A percentile compares a stretch with the other conserved stretches of the same genome.
These are phyloP conservation scores for Ibycter americanus DNA, from an alignment of 2,797 vertebrate genomes.

Conservation along the genomic window DNA sequence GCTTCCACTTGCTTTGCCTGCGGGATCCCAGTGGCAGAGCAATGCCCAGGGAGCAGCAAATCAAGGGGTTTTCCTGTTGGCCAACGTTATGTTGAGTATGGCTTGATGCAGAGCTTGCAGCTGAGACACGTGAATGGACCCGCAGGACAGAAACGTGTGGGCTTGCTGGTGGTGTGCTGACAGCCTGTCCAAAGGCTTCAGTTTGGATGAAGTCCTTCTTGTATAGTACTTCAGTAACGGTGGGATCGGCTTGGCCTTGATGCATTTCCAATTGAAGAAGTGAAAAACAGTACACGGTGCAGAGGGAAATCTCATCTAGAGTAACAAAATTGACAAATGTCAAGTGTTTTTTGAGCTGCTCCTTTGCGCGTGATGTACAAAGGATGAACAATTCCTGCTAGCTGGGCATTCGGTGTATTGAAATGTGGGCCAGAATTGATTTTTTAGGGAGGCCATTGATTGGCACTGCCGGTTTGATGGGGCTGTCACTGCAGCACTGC, in stretches of 20 bases:
- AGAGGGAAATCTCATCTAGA: not conserved
- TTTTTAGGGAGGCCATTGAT: not conserved
- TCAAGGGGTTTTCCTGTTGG: not conserved
- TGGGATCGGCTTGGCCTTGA: not conserved
- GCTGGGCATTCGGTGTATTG: not conserved
- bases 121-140: too few relatives aligned
- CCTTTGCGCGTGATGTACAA: not conserved
- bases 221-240: accelerated
- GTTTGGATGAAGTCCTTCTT: not conserved
- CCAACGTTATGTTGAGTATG: not conserved
- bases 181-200: not conserved
- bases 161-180: not conserved
- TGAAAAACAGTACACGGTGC: accelerated
- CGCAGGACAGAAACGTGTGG: too few relatives aligned
- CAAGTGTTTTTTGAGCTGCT: not conserved
- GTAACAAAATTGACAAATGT: not conserved
- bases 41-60: not conserved
- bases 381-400: not conserved
- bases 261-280: not conserved
- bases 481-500: accelerated
- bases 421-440: not conserved
- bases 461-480: not conserved
- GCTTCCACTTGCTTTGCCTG: not conserved
- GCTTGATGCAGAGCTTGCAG: not conserved
- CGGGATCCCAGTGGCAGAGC: not conserved